Conservation (phyloP, 2,888 invertebrate species). For the Athalia cordata region DNA sequence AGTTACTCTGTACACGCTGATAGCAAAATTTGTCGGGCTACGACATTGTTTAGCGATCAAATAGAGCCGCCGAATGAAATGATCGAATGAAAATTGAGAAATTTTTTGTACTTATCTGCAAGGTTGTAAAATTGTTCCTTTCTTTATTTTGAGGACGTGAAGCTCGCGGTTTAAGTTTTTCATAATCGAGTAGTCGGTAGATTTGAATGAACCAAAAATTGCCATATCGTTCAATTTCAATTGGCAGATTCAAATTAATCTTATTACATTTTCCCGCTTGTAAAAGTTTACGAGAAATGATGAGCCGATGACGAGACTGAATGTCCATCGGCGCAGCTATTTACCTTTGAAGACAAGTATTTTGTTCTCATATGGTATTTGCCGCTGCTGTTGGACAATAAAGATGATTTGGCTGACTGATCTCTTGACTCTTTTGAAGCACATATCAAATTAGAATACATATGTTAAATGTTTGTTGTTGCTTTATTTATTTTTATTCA, state of each 20-base stretch:
- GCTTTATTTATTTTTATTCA: background rate
- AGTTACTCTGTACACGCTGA: slow-evolving; percentile 33
- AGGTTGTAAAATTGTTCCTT: slow-evolving; percentile 26
- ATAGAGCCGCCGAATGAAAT: slow-evolving; percentile 39
- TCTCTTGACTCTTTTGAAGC: slow-evolving; percentile 38
- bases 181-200: background rate
- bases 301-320: slow-evolving; percentile 47
- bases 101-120: slow-evolving; percentile 42
- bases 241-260: background rate
- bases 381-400: slow-evolving; percentile 24
- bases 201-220: background rate
- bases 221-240: slow-evolving; percentile 14
- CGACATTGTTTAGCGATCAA: slow-evolving; percentile 38
- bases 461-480: slow-evolving; percentile 27
- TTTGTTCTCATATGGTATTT: slow-evolving; percentile 33
- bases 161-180: slow-evolving; percentile 28
- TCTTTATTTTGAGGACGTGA: slow-evolving; percentile 23
- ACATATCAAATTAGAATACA: slow-evolving; percentile 7
- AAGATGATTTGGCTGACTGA: slow-evolving; percentile 46
- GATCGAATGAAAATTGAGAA: slow-evolving; percentile 14
- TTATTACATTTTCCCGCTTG: background rate
- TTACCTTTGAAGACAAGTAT: slow-evolving; percentile 33
- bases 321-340: slow-evolving; percentile 26
- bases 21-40: slow-evolving; percentile 43
- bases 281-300: slow-evolving; percentile 40